Conservation (phyloP, 2,113 vertebrate genomes). For the Coptodon rendalli region DNA sequence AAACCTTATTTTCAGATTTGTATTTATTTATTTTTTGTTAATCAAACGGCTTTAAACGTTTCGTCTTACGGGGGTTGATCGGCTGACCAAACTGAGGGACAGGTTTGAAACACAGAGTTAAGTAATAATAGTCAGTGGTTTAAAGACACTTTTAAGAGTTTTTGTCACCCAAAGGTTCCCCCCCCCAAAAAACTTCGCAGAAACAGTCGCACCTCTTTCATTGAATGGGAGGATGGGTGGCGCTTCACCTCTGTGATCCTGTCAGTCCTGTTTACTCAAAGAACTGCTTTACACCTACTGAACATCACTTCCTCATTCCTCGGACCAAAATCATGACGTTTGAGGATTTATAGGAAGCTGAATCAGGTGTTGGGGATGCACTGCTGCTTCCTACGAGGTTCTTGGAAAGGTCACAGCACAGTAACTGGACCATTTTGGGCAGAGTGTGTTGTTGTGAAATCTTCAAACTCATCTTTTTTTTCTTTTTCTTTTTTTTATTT, state of each 20-base stretch:
- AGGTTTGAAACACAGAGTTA: not conserved
- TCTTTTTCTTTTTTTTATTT: fast-evolving
- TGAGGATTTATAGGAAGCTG: not conserved
- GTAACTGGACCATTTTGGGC: not conserved
- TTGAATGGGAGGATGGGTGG: not conserved
- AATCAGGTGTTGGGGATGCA: not conserved
- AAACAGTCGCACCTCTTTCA: not conserved
- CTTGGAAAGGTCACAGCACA: not conserved
- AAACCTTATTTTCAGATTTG: not conserved
- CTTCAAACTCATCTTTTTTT: not conserved
- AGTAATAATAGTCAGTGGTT: not conserved
- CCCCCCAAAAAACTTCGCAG: fast-evolving
- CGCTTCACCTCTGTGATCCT: not conserved
- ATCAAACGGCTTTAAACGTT: fast-evolving
- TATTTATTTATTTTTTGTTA: not conserved
- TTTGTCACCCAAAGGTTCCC: not conserved
- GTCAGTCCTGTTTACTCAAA: not conserved
- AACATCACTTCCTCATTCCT: not conserved
- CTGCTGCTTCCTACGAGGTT: not conserved
- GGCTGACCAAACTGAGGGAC: not conserved
- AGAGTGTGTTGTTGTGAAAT: not conserved
- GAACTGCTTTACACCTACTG: not conserved
- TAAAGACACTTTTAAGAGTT: not conserved
- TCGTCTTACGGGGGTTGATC: not conserved
- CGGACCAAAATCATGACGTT: not conserved